Conservation (phyloP, 1,140 invertebrate species). For the Euura saliciscinereae region DNA sequence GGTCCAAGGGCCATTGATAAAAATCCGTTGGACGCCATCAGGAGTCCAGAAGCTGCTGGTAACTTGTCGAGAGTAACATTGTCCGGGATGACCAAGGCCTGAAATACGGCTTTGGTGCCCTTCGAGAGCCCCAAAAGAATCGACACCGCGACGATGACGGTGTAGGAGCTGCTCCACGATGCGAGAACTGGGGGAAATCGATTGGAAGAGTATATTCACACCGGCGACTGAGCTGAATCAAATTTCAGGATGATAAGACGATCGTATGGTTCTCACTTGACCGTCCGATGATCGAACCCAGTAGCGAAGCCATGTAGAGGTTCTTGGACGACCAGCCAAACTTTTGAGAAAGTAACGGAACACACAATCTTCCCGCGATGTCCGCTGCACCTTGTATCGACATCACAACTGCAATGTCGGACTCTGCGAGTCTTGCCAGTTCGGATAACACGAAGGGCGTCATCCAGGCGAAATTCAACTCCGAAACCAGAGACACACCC, state of each 20-base stretch:
- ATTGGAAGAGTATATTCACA: background rate
- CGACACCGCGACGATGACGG: slow-evolving; percentile 56
- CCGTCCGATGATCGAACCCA: slow-evolving; percentile 33
- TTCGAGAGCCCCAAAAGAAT: slow-evolving; percentile 62
- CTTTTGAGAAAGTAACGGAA: slow-evolving; percentile 45
- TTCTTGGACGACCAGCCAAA: slow-evolving; percentile 37
- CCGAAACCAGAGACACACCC: slow-evolving; percentile 29
- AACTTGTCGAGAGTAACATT: slow-evolving; percentile 68
- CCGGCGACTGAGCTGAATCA: too few species aligned
- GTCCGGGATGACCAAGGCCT: slow-evolving; percentile 67
- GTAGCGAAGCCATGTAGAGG: slow-evolving; percentile 47
- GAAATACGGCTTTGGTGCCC: slow-evolving; percentile 62
- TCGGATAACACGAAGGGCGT: slow-evolving; percentile 50
- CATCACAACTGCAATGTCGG: slow-evolving; percentile 43
- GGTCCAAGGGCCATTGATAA: slow-evolving; percentile 52
- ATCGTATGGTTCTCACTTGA: background rate
- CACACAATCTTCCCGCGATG: slow-evolving; percentile 46
- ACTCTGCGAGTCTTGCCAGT: slow-evolving; percentile 38
- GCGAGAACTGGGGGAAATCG: slow-evolving; percentile 47
- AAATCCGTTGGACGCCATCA: slow-evolving; percentile 65
- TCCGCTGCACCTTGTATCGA: slow-evolving; percentile 47
- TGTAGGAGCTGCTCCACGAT: slow-evolving; percentile 51
- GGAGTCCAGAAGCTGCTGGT: slow-evolving; percentile 68
- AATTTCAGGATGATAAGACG: too few species aligned
- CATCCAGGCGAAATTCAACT: slow-evolving; percentile 49